These are phyloP conservation scores for Cacoxenus indagator DNA, from an alignment of 2,888 invertebrate genomes.

Conservation along the genomic window DNA sequence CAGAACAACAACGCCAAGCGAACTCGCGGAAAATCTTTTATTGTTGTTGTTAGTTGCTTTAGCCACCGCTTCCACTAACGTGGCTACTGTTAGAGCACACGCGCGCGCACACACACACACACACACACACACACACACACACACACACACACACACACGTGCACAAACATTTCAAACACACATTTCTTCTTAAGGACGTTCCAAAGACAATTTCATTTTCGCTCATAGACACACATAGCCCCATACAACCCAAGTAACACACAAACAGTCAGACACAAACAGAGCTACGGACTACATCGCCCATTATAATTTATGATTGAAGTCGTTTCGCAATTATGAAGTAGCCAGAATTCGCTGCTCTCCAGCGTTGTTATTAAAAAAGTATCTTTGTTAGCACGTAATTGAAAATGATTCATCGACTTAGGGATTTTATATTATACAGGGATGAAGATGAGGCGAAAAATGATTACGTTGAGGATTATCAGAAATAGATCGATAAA, in stretches of 20 bases:
- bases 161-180: conserved; percentile 51
- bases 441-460: too few species aligned
- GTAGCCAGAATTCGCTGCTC: neutral
- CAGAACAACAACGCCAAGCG: conserved; percentile 19
- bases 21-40: conserved; percentile 16
- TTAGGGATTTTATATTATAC: neutral
- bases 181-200: conserved; percentile 69
- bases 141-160: neutral
- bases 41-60: too few species aligned
- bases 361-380: neutral
- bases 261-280: neutral
- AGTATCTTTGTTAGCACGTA: neutral
- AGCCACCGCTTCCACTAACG: too few species aligned
- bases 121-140: neutral
- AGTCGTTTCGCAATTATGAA: neutral
- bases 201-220: conserved; percentile 64
- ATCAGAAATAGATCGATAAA: too few species aligned
- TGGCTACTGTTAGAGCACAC: neutral
- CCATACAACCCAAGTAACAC: neutral
- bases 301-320: neutral
- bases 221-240: neutral
- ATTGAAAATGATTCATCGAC: neutral
- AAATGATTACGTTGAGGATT: too few species aligned
- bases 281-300: neutral
- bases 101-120: neutral